Evolutionary conservation across 1,140 invertebrate species (phyloP).

Genomic region (Cydia strobilella): DNA sequence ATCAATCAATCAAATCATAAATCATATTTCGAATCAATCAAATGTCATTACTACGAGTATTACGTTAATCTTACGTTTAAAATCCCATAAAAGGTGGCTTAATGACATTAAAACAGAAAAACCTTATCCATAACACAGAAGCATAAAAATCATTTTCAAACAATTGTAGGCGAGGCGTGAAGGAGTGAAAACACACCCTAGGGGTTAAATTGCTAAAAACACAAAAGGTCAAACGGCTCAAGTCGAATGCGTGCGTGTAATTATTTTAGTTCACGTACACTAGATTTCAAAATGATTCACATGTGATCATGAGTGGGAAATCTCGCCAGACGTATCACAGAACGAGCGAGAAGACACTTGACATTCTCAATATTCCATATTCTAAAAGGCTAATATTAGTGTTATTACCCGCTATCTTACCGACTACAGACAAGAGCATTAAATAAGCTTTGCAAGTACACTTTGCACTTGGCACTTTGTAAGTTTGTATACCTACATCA

Average conservation of each 20-base stretch:
- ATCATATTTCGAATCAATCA: too few relatives aligned
- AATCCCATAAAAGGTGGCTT: too few relatives aligned
- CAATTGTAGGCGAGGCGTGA: not conserved
- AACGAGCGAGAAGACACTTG: not conserved
- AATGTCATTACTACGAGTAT: too few relatives aligned
- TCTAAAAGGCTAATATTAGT: too few relatives aligned
- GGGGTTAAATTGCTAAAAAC: not conserved
- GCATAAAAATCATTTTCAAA: not conserved
- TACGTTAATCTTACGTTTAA: not conserved
- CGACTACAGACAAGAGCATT: too few relatives aligned
- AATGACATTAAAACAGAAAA: not conserved
- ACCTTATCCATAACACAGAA: not conserved
- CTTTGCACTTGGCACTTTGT: too few relatives aligned
- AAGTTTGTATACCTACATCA: too few relatives aligned
- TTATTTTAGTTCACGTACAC: not conserved
- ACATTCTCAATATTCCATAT: not conserved
- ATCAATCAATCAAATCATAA: too few relatives aligned
- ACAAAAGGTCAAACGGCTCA: constrained; percentile 20
- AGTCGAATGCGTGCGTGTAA: not conserved
- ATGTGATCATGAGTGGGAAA: not conserved
- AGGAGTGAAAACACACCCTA: not conserved
- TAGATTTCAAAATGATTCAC: constrained; percentile 1
- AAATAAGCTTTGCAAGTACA: too few relatives aligned
- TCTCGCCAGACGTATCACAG: not conserved
- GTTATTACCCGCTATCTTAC: too few relatives aligned